Evolutionary conservation across 2,888 invertebrate species (phyloP).

Genomic region (Lasioglossum figueresi): DNA sequence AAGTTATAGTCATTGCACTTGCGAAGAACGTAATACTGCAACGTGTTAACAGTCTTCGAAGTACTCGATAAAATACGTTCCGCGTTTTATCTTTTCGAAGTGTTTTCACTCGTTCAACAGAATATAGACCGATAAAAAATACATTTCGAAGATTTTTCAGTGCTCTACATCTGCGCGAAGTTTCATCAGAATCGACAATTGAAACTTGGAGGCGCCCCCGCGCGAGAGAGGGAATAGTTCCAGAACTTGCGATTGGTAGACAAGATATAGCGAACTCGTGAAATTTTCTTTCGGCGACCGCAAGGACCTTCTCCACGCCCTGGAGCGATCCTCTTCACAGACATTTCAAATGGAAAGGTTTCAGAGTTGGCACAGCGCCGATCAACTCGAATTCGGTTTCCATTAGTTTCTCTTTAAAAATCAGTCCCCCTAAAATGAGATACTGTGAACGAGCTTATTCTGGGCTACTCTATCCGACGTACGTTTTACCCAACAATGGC

Average conservation of each 20-base stretch:
- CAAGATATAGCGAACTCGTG: constrained; percentile 9
- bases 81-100: neutral
- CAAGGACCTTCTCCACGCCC: constrained; percentile 8
- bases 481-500: constrained; percentile 3
- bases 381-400: constrained; percentile 12
- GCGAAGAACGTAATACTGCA: neutral
- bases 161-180: neutral
- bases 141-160: neutral
- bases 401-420: constrained; percentile 14
- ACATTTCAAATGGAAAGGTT: constrained; percentile 11
- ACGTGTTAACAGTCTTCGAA: neutral
- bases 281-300: constrained; percentile 6
- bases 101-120: neutral
- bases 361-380: constrained; percentile 9
- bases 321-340: constrained; percentile 6
- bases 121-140: neutral
- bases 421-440: constrained; percentile 9
- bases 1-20: too few relatives aligned
- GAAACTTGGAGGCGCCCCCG: neutral
- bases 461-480: neutral
- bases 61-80: neutral
- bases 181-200: constrained; percentile 5
- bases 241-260: constrained; percentile 8
- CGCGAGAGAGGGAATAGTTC: neutral
- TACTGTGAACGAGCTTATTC: constrained; percentile 6